phyloP scores from a whole-genome alignment of 2,113 vertebrate species.

The Leiothrix lutea region DNA sequence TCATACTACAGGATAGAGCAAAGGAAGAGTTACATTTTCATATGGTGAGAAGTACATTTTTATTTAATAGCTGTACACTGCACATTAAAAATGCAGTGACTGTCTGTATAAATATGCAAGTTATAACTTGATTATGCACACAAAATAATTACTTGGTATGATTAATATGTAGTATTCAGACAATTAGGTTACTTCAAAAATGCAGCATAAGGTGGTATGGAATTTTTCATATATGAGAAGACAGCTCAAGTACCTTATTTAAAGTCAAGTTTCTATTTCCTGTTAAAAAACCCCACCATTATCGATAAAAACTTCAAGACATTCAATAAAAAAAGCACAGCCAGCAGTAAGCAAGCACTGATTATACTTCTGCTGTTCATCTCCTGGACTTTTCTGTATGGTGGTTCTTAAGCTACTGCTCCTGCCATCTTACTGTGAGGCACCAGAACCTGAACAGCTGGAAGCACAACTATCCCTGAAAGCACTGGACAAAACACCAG shows the following conservation, averaged over 20 bases:
- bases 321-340: not conserved
- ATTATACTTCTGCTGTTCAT: not conserved
- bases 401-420: not conserved
- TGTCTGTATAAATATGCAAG: not conserved
- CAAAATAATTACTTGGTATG: not conserved
- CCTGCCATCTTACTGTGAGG: not conserved
- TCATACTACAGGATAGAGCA: not conserved
- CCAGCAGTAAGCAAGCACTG: not conserved
- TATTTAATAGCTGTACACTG: not conserved
- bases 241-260: not conserved
- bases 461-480: not conserved
- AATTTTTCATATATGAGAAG: not conserved
- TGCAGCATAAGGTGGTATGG: not conserved
- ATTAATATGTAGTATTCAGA: not conserved
- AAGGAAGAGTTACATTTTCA: not conserved
- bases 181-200: not conserved
- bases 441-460: not conserved
- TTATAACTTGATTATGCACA: not conserved
- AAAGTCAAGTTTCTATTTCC: not conserved
- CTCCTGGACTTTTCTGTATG: not conserved
- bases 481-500: not conserved
- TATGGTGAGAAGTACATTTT: not conserved
- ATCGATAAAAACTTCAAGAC: not conserved
- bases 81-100: not conserved
- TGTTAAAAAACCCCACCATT: not conserved